Evolutionary conservation across 1,140 invertebrate genomes (phyloP).

Genomic region (Apis cerana): DNA sequence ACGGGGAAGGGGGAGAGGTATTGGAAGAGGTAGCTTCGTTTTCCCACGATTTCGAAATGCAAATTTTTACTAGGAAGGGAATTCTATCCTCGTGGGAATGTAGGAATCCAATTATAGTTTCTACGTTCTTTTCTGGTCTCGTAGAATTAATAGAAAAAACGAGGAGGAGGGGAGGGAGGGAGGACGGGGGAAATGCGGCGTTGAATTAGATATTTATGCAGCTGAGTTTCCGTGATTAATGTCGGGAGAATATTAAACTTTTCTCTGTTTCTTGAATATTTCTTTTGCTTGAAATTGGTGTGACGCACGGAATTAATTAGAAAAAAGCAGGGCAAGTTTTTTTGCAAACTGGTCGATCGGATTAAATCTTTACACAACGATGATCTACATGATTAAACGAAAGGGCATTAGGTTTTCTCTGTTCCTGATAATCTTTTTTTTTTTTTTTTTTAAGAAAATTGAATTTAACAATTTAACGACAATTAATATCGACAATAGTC

Average conservation of each 20-base stretch:
- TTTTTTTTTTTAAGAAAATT: too few species aligned
- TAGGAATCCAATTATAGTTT: constrained; percentile 12
- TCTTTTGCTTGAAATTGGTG: background rate
- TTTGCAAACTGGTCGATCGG: too few species aligned
- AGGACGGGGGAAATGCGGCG: background rate
- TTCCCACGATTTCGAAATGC: background rate
- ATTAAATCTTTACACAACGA: too few species aligned
- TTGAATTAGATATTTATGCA: background rate
- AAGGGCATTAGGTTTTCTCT: too few species aligned
- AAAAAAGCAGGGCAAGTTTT: too few species aligned
- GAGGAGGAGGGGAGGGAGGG: too few species aligned
- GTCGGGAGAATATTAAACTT: background rate
- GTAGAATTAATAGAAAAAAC: background rate
- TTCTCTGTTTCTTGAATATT: background rate
- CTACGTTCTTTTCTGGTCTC: background rate
- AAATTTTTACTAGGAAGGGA: constrained; percentile 11
- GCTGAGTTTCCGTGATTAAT: background rate
- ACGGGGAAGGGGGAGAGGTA: background rate
- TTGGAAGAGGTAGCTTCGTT: background rate
- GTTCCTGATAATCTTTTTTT: too few species aligned
- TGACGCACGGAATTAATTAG: background rate
- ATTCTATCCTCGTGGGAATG: background rate
- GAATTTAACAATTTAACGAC: too few species aligned
- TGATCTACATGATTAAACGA: too few species aligned
- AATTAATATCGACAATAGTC: too few species aligned